Evolutionary conservation across 2,888 invertebrate genomes (phyloP).

Genomic region (Caenorhabditis zanzibari): DNA sequence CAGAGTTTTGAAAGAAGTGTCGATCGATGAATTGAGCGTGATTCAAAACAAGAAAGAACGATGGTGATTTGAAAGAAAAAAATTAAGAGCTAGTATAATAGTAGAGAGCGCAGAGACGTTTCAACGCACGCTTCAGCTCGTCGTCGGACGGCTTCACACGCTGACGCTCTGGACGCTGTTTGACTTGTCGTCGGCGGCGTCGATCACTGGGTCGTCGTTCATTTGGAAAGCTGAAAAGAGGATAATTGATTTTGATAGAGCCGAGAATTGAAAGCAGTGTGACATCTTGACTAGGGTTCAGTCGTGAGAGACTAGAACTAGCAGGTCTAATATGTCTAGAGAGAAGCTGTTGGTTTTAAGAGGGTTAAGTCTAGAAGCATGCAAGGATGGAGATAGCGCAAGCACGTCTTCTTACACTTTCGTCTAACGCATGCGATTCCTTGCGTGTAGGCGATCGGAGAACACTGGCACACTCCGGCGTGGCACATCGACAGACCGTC

Average conservation of each 20-base stretch:
- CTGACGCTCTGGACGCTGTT: constrained; percentile 48
- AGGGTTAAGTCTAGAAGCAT: constrained; percentile 21
- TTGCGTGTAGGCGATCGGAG: constrained; percentile 76
- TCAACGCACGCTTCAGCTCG: constrained; percentile 44
- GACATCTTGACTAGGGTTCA: constrained; percentile 36
- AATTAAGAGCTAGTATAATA: constrained; percentile 56
- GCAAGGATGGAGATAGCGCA: constrained; percentile 15
- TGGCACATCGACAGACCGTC: constrained; percentile 77
- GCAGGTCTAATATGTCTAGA: constrained; percentile 18
- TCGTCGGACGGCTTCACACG: constrained; percentile 46
- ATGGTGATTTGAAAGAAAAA: background rate
- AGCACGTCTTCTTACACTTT: constrained; percentile 62
- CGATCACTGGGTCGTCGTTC: constrained; percentile 68
- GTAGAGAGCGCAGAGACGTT: constrained; percentile 42
- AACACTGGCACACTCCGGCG: constrained; percentile 76
- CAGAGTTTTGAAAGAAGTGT: background rate
- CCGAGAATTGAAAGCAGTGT: constrained; percentile 1
- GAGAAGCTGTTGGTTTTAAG: too few species aligned
- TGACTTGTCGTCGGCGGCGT: constrained; percentile 63
- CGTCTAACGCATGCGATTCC: constrained; percentile 77
- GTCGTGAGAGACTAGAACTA: constrained; percentile 24
- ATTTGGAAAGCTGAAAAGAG: constrained; percentile 68
- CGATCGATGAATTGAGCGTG: constrained; percentile 29
- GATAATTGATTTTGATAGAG: background rate
- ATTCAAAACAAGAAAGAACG: constrained; percentile 20